These are phyloP conservation scores for Ciconia boyciana DNA, from an alignment of 2,113 vertebrate genomes.

Conservation along the genomic window DNA sequence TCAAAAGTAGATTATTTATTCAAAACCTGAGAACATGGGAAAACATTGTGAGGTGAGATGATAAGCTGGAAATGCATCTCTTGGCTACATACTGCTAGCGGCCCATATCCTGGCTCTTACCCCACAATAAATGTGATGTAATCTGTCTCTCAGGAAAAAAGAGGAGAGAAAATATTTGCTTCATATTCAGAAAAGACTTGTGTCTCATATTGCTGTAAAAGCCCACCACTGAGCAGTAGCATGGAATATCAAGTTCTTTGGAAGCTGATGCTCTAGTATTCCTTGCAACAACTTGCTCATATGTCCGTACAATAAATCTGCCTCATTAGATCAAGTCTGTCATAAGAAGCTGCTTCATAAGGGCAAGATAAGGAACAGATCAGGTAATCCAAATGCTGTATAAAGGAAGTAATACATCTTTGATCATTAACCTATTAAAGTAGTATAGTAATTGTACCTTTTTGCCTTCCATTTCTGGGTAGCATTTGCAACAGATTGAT, in stretches of 20 bases:
- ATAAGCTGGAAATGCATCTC: neutral
- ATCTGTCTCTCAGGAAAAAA: neutral
- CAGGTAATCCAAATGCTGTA: neutral
- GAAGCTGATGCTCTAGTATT: neutral
- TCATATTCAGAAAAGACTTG: neutral
- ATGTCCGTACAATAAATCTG: neutral
- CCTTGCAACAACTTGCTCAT: neutral
- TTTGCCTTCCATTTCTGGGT: neutral
- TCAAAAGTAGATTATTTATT: neutral
- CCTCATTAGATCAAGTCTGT: neutral
- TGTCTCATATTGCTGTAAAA: neutral
- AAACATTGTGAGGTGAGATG: neutral
- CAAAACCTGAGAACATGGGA: neutral
- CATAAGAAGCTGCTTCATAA: neutral
- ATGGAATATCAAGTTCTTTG: neutral
- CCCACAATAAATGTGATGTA: neutral
- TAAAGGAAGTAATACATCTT: neutral
- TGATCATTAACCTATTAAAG: neutral
- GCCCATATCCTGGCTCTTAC: neutral
- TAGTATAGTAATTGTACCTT: neutral
- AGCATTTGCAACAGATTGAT: neutral
- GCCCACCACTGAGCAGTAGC: neutral
- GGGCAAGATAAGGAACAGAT: neutral
- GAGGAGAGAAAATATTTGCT: neutral
- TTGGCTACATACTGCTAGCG: neutral